These are phyloP conservation scores for Ecliptopera silaceata DNA, from an alignment of 2,888 invertebrate genomes.

Conservation along the genomic window DNA sequence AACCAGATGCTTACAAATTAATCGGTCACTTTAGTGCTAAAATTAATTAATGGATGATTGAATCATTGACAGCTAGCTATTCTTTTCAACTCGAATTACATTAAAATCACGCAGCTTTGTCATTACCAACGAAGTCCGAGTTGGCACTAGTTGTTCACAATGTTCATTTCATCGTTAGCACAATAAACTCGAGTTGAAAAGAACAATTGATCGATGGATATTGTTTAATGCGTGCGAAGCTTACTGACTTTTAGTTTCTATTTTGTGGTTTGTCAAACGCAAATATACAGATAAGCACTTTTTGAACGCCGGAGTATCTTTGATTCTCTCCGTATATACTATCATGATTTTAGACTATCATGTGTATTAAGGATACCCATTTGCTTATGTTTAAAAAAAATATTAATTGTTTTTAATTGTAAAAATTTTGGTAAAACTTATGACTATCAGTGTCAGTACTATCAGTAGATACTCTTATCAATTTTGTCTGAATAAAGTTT, in stretches of 20 bases:
- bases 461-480: too few relatives aligned
- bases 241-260: slow-evolving; percentile 33
- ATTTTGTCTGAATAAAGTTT: too few relatives aligned
- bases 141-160: slow-evolving; percentile 41
- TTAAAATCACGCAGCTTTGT: slow-evolving; percentile 47
- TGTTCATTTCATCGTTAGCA: slow-evolving; percentile 45
- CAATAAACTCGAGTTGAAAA: slow-evolving; percentile 68
- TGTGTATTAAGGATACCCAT: background rate
- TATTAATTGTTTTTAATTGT: too few relatives aligned
- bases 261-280: slow-evolving; percentile 22
- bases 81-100: slow-evolving; percentile 69
- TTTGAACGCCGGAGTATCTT: background rate
- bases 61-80: slow-evolving; percentile 69
- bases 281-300: slow-evolving; percentile 32
- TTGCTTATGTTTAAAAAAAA: background rate
- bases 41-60: slow-evolving; percentile 28
- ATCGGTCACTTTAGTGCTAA: too few relatives aligned
- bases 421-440: too few relatives aligned
- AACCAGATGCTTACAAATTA: too few relatives aligned
- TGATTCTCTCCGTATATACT: too few relatives aligned
- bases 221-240: slow-evolving; percentile 50
- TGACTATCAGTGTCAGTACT: too few relatives aligned
- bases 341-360: background rate
- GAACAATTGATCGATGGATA: slow-evolving; percentile 42
- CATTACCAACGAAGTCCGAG: slow-evolving; percentile 31